Evolutionary conservation across 2,888 invertebrate genomes (phyloP).

Genomic region (Onchidella celtica): DNA sequence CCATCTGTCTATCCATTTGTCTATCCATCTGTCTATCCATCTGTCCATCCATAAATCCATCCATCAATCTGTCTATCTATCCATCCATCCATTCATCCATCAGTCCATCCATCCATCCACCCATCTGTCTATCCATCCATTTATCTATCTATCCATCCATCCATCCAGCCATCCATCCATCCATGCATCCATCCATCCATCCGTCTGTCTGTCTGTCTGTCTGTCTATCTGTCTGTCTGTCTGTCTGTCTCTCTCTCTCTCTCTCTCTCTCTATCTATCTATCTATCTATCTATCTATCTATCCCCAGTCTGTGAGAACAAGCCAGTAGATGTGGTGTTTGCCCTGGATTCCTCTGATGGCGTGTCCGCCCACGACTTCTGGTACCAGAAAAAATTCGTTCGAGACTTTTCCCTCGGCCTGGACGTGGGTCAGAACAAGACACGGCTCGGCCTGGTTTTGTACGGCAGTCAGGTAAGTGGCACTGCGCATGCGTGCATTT

Average conservation of each 20-base stretch:
- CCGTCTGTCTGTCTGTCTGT: no score
- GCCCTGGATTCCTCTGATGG: slow-evolving; percentile 70
- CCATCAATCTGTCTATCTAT: no score
- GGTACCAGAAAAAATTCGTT: slow-evolving; percentile 70
- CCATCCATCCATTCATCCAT: no score
- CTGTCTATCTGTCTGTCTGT: no score
- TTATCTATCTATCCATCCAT: no score
- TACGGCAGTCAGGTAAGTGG: slow-evolving; percentile 63
- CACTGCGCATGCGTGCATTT: neutral
- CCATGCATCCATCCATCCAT: no score
- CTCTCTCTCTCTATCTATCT: slow-evolving; percentile 10
- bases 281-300: neutral
- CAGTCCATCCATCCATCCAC: no score
- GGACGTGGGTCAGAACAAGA: slow-evolving; percentile 57
- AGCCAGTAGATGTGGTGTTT: slow-evolving; percentile 65
- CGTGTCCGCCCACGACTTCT: slow-evolving; percentile 65
- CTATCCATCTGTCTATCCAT: no score
- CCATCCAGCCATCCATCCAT: no score
- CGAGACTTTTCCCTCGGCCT: slow-evolving; percentile 64
- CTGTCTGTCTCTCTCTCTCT: neutral
- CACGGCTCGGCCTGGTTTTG: slow-evolving; percentile 68
- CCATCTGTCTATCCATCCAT: no score
- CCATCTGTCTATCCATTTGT: no score
- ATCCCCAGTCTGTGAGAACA: slow-evolving; percentile 63
- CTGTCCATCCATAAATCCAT: no score